A percentile compares a stretch with the other conserved stretches of the same genome.
These are phyloP conservation scores for Rana temporaria DNA, from an alignment of 2,113 vertebrate species.

Conservation along the genomic window DNA sequence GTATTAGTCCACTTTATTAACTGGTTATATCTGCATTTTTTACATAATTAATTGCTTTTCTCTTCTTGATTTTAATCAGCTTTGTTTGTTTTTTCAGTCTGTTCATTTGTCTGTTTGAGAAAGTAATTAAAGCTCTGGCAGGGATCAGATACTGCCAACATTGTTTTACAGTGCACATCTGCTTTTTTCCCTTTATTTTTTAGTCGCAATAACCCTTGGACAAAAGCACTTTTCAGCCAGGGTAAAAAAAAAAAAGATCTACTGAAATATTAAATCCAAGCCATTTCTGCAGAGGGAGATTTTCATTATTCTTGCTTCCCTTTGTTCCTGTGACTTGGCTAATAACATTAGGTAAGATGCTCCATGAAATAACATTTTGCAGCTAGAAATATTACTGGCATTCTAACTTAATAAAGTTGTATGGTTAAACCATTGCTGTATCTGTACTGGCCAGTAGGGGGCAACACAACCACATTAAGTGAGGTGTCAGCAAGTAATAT, in stretches of 20 bases:
- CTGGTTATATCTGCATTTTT: conserved; percentile 3
- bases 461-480: conserved; percentile 69
- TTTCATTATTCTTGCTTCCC: conserved; percentile 52
- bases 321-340: conserved; percentile 52
- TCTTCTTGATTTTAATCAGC: conserved; percentile 17
- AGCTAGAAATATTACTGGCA: conserved; percentile 28
- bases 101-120: neutral
- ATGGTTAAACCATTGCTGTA: neutral
- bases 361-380: conserved; percentile 55
- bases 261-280: conserved; percentile 40
- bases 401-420: conserved; percentile 40
- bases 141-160: neutral
- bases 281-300: conserved; percentile 40
- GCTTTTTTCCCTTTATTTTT: conserved; percentile 3
- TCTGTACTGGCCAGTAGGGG: conserved; percentile 73
- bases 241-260: conserved; percentile 8
- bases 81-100: conserved; percentile 3
- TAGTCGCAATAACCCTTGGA: conserved; percentile 17
- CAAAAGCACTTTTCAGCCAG: neutral
- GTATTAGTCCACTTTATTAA: neutral
- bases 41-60: neutral
- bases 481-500: conserved; percentile 24
- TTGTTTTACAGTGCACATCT: conserved; percentile 21
- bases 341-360: conserved; percentile 52
- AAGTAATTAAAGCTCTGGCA: conserved; percentile 46